These are phyloP conservation scores for Lasioglossum malachurum DNA, from an alignment of 2,888 invertebrate genomes.

Conservation along the genomic window DNA sequence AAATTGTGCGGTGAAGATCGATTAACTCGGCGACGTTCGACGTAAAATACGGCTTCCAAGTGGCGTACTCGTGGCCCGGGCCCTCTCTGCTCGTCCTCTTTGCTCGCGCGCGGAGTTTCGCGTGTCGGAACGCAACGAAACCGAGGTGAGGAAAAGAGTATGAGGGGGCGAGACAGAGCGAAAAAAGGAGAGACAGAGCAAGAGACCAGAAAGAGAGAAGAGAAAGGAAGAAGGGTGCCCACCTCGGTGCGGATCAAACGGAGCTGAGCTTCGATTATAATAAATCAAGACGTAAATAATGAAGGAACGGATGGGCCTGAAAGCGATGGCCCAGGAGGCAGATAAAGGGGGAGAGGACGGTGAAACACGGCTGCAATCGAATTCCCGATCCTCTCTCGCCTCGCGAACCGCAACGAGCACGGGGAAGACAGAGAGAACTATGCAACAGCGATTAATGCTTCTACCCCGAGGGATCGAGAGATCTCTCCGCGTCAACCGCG, in stretches of 20 bases:
- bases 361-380: conserved; percentile 78
- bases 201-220: not conserved
- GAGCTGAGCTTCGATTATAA: conserved; percentile 83
- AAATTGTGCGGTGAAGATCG: conserved; percentile 66
- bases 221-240: conserved; percentile 17
- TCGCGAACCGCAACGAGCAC: conserved; percentile 35
- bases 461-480: conserved; percentile 70
- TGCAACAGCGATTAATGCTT: conserved; percentile 79
- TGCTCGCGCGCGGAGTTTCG: conserved; percentile 23
- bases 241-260: conserved; percentile 80
- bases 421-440: conserved; percentile 62
- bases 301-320: conserved; percentile 77
- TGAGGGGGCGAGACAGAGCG: not conserved
- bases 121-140: conserved; percentile 4
- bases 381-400: conserved; percentile 58
- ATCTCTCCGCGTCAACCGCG: conserved; percentile 48
- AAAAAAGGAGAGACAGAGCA: not conserved
- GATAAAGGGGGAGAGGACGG: conserved; percentile 41
- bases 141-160: conserved; percentile 18
- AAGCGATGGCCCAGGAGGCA: conserved; percentile 35
- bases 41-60: conserved; percentile 72
- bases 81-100: conserved; percentile 32
- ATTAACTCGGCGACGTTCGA: conserved; percentile 69
- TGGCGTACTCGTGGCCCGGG: conserved; percentile 42
- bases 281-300: conserved; percentile 85